Conservation (phyloP, 2,797 vertebrate species). For the Etheostoma perlongum region DNA sequence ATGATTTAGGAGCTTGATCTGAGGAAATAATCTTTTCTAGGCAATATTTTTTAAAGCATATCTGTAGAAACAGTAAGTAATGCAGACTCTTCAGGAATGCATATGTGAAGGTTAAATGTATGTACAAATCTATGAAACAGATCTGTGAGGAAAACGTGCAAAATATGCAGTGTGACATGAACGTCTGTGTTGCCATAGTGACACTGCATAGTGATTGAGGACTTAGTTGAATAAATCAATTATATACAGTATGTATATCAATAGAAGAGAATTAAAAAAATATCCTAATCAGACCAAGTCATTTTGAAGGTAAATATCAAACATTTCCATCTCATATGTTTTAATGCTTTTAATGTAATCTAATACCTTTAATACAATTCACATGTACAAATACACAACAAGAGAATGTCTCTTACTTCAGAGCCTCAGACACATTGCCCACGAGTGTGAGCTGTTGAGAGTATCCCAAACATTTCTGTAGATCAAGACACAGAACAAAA, state of each 20-base stretch:
- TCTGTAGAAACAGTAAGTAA: not conserved
- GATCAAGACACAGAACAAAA: conserved; percentile 11
- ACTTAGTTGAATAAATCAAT: not conserved
- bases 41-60: not conserved
- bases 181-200: conserved; percentile 1
- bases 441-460: conserved; percentile 89
- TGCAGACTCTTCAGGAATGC: not conserved
- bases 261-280: not conserved
- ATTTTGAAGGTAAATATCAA: not conserved
- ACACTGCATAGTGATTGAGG: not conserved
- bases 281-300: too few relatives aligned
- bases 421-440: conserved; percentile 88
- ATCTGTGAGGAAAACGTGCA: not conserved
- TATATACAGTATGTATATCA: not conserved
- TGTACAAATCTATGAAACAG: conserved; percentile 1
- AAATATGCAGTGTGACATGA: conserved; percentile 28
- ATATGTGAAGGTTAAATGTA: not conserved
- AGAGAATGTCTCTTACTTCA: conserved; percentile 84
- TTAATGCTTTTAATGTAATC: not conserved
- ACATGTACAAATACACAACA: conserved; percentile 2
- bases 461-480: conserved; percentile 88
- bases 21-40: not conserved
- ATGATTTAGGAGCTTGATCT: not conserved
- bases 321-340: not conserved
- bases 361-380: not conserved